Percentiles rank a stretch among this genome's conserved stretches.
phyloP scores from a whole-genome alignment of 2,888 invertebrate genomes.

The Tenthredo livida region DNA sequence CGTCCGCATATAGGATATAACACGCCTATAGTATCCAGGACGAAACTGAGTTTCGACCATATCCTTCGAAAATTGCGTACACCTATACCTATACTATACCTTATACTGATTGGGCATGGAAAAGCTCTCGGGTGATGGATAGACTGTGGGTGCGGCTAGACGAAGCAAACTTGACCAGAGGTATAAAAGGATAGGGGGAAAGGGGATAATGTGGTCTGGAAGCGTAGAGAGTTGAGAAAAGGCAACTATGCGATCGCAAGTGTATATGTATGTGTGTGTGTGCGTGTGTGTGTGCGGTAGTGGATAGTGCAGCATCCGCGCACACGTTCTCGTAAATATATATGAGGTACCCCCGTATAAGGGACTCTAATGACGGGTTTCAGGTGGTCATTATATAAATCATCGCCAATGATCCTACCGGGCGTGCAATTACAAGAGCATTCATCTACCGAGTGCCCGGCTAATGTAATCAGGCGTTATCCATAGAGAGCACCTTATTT shows the following conservation, averaged over 20 bases:
- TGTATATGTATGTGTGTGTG: neutral
- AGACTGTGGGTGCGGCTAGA: conserved; percentile 21
- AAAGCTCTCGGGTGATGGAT: conserved; percentile 8
- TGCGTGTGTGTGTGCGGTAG: neutral
- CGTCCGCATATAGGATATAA: too few species aligned
- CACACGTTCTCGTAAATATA: neutral
- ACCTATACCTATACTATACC: too few species aligned
- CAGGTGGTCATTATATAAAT: conserved; percentile 55
- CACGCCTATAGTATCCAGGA: too few species aligned
- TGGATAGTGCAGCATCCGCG: neutral
- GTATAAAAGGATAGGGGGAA: neutral
- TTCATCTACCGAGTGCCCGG: conserved; percentile 42
- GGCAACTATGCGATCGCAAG: neutral
- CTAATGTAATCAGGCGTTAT: conserved; percentile 50
- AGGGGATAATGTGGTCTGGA: neutral
- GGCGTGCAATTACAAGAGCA: conserved; percentile 52
- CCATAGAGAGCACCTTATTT: conserved; percentile 2
- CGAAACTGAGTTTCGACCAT: neutral
- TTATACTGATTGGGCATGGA: neutral
- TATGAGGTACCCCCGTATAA: neutral
- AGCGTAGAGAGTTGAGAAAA: neutral
- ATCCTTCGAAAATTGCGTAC: neutral
- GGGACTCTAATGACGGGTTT: conserved; percentile 54
- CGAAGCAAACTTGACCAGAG: neutral
- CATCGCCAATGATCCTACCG: conserved; percentile 54